Conservation (phyloP, 2,113 vertebrate species). For the Laterallus jamaicensis region DNA sequence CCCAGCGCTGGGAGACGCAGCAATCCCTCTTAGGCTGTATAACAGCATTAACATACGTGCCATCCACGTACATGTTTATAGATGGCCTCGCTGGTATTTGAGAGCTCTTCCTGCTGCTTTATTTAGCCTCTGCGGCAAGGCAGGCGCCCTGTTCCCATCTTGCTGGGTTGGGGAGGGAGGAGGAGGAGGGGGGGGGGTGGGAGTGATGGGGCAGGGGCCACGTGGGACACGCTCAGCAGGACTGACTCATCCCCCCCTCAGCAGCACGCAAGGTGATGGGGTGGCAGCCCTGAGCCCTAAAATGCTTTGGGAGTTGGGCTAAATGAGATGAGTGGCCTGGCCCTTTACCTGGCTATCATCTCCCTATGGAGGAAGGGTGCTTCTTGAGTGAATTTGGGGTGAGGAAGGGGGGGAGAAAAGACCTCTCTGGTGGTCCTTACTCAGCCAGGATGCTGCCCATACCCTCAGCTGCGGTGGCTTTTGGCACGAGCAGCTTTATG, state of each 20-base stretch:
- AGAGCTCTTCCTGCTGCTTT: constrained; percentile 61
- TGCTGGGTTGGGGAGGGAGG: not conserved
- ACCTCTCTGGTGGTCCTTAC: not conserved
- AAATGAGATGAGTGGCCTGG: too few relatives aligned
- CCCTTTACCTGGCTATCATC: too few relatives aligned
- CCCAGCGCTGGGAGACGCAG: accelerated
- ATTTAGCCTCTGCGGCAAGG: constrained; percentile 56
- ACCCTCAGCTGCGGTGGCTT: accelerated
- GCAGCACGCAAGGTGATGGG: accelerated
- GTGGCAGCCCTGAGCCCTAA: accelerated
- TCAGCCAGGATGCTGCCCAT: accelerated
- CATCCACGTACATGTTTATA: constrained; percentile 13
- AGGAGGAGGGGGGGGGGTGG: not conserved
- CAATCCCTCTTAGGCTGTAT: accelerated
- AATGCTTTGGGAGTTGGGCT: not conserved
- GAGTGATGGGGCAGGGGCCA: not conserved
- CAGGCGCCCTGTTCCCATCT: not conserved
- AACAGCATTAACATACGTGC: not conserved
- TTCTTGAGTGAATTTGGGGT: not conserved
- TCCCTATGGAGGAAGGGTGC: too few relatives aligned
- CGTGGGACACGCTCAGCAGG: not conserved
- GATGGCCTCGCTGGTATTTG: not conserved
- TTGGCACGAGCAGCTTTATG: accelerated
- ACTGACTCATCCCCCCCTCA: too few relatives aligned
- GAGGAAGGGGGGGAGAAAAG: accelerated